Percentiles rank a stretch among this genome's conserved stretches.
Conservation (phyloP, 2,888 invertebrate species). For the Pimpla rufipes region DNA sequence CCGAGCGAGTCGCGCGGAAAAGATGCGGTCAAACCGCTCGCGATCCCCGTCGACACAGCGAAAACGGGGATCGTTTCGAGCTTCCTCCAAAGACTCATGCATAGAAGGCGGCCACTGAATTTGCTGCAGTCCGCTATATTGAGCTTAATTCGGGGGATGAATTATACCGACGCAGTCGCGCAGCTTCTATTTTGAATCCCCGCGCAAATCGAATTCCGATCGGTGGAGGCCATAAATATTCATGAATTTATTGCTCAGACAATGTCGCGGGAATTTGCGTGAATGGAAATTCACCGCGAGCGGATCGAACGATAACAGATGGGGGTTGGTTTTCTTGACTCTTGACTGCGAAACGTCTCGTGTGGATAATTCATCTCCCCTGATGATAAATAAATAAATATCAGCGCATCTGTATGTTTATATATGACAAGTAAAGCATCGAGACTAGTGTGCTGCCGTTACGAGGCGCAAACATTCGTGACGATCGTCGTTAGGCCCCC, state of each 20-base stretch:
- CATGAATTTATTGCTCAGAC: neutral
- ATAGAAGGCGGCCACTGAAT: neutral
- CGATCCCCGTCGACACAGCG: neutral
- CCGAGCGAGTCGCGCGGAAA: neutral
- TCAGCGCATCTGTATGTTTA: neutral
- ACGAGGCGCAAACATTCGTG: neutral
- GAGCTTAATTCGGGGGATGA: constrained; percentile 12
- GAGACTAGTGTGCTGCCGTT: neutral
- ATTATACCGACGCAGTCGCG: neutral
- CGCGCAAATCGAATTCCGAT: neutral
- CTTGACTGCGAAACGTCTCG: neutral
- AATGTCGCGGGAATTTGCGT: neutral
- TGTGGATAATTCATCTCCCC: constrained; percentile 18
- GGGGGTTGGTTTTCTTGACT: neutral
- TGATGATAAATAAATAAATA: neutral
- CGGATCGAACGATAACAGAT: neutral
- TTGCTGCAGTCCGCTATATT: constrained; percentile 3
- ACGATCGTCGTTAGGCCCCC: neutral
- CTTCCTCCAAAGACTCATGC: constrained; percentile 16
- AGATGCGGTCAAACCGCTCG: constrained; percentile 26
- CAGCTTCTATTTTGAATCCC: neutral
- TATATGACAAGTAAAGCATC: constrained; percentile 12
- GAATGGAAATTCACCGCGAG: neutral
- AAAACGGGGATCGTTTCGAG: neutral
- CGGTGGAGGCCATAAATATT: neutral